These are phyloP conservation scores for Palythoa grandiflora DNA, from an alignment of 92 coral and sea anemone genomes.

Conservation along the genomic window DNA sequence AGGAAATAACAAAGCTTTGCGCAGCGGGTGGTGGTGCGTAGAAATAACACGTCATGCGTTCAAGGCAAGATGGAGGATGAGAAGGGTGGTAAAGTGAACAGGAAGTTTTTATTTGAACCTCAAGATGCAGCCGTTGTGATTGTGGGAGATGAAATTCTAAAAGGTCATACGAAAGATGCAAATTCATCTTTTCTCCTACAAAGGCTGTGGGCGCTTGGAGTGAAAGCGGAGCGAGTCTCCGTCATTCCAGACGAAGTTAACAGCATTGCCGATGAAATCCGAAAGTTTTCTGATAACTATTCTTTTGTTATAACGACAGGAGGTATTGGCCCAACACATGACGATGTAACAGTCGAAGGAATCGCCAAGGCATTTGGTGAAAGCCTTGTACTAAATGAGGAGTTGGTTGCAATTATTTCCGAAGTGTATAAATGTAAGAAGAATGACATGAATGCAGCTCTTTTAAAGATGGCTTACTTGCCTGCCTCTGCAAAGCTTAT, in stretches of 20 bases:
- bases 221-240: constrained; percentile 88
- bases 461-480: constrained; percentile 85
- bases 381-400: constrained; percentile 76
- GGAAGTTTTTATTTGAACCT: not conserved
- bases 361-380: constrained; percentile 91
- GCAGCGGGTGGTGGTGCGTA: constrained; percentile 13
- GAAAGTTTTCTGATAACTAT: constrained; percentile 75
- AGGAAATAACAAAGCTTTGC: not conserved
- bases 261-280: constrained; percentile 81
- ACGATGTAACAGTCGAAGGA: constrained; percentile 91
- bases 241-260: constrained; percentile 89
- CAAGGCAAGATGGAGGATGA: constrained; percentile 41
- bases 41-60: not conserved
- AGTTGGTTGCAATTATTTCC: constrained; percentile 65
- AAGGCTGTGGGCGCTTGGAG: constrained; percentile 92
- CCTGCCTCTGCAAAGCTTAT: constrained; percentile 81
- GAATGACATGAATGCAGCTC: constrained; percentile 70
- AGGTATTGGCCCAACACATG: constrained; percentile 98
- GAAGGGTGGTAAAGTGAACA: not conserved
- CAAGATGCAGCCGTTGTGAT: constrained; percentile 83
- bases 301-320: constrained; percentile 94
- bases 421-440: constrained; percentile 58
- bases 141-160: constrained; percentile 96
- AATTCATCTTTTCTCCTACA: constrained; percentile 85
- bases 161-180: constrained; percentile 95